Evolutionary conservation across 2,113 vertebrate species (phyloP).

Genomic region (Orthonyx spaldingii): DNA sequence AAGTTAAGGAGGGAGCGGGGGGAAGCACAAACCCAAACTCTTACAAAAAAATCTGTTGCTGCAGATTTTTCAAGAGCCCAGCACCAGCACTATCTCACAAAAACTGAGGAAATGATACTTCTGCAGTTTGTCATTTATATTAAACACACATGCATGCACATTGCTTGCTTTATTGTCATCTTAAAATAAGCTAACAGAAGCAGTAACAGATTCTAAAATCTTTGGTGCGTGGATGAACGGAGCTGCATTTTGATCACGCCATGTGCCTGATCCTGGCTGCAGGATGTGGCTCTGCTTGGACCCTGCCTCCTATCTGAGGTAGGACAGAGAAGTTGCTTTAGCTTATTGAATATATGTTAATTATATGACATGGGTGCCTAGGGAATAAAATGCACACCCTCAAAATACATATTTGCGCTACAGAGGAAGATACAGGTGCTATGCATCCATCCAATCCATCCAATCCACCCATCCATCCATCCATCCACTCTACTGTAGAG

Average conservation of each 20-base stretch:
- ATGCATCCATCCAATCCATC: neutral
- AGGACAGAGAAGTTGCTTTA: neutral
- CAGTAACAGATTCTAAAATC: neutral
- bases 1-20: neutral
- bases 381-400: neutral
- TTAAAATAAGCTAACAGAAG: conserved; percentile 39
- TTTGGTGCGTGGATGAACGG: neutral
- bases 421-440: neutral
- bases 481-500: neutral
- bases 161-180: conserved; percentile 32
- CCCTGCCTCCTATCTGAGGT: neutral
- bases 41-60: conserved; percentile 1
- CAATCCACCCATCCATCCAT: neutral
- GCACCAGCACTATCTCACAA: conserved; percentile 10
- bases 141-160: conserved; percentile 33
- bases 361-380: neutral
- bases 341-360: neutral
- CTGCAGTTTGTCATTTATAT: conserved; percentile 58
- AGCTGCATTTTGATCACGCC: accelerated
- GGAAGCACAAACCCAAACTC: neutral
- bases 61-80: conserved; percentile 20
- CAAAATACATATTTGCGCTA: neutral
- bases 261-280: neutral
- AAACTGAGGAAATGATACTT: conserved; percentile 42
- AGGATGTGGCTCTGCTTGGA: neutral